Percentiles rank a stretch among this genome's conserved stretches.
Evolutionary conservation across 2,888 invertebrate species (phyloP).

Genomic region (Lasius platythorax): DNA sequence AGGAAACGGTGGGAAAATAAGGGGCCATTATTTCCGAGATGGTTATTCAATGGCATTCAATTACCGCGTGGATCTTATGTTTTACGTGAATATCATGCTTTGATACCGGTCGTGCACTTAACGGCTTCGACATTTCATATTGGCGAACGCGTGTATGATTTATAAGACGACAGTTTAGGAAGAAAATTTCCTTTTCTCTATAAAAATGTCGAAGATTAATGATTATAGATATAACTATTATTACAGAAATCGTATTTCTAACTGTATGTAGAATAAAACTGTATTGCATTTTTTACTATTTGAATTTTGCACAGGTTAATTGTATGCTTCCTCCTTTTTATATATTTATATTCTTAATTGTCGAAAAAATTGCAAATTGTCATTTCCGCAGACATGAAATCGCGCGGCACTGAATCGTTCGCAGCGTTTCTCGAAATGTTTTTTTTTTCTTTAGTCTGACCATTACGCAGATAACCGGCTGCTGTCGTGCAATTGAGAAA

Average conservation of each 20-base stretch:
- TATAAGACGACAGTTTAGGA: background rate
- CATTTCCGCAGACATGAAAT: slow-evolving; percentile 39
- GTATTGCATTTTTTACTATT: background rate
- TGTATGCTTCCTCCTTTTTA: background rate
- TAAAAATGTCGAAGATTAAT: background rate
- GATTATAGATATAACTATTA: background rate
- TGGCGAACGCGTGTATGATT: slow-evolving; percentile 3
- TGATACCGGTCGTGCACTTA: slow-evolving; percentile 38
- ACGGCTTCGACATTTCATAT: slow-evolving; percentile 9
- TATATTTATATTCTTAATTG: background rate
- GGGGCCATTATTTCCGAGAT: slow-evolving; percentile 56
- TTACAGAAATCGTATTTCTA: background rate
- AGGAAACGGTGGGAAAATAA: slow-evolving; percentile 65
- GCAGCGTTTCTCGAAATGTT: slow-evolving; percentile 27
- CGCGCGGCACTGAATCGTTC: slow-evolving; percentile 27
- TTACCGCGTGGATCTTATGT: slow-evolving; percentile 44
- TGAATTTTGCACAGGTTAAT: background rate
- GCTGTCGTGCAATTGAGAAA: slow-evolving; percentile 61
- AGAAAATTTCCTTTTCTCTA: background rate
- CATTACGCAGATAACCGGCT: slow-evolving; percentile 57
- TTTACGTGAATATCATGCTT: slow-evolving; percentile 42
- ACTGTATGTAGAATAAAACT: slow-evolving; percentile 7
- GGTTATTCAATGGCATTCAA: slow-evolving; percentile 57
- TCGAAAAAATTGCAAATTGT: slow-evolving; percentile 5
- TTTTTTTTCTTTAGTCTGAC: slow-evolving; percentile 42